Evolutionary conservation across 2,888 invertebrate species (phyloP).

Genomic region (Heliconius ismenius): DNA sequence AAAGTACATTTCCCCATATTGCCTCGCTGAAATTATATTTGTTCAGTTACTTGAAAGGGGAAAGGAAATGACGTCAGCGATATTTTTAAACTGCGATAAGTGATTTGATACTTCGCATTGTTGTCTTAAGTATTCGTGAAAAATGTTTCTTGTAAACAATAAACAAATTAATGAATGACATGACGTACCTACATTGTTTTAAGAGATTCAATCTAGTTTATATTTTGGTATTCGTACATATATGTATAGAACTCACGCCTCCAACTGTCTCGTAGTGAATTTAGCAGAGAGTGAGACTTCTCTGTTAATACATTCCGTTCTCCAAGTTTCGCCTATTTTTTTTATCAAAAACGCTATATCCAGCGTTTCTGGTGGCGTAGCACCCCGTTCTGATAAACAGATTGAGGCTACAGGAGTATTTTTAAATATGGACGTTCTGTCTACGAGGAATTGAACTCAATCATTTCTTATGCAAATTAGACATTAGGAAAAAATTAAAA

Average conservation of each 20-base stretch:
- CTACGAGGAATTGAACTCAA: not conserved
- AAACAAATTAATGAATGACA: constrained; percentile 1
- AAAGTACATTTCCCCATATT: constrained; percentile 14
- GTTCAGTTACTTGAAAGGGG: constrained; percentile 1
- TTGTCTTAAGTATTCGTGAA: not conserved
- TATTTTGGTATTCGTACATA: not conserved
- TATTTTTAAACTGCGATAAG: constrained; percentile 18
- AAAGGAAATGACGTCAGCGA: constrained; percentile 21
- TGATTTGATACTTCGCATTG: not conserved
- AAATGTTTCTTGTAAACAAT: constrained; percentile 13
- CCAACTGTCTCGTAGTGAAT: not conserved
- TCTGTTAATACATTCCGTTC: not conserved
- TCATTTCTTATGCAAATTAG: too few relatives aligned
- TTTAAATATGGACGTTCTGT: not conserved
- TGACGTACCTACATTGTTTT: not conserved
- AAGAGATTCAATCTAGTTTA: not conserved
- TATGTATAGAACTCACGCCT: not conserved
- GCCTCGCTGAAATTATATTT: constrained; percentile 9
- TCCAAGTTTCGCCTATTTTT: not conserved
- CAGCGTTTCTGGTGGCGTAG: not conserved
- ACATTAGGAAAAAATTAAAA: not conserved
- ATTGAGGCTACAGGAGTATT: not conserved
- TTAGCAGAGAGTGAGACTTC: not conserved
- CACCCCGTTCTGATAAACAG: not conserved
- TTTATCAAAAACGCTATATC: too few relatives aligned